These are phyloP conservation scores for Mimas tiliae DNA, from an alignment of 2,888 invertebrate species.

Conservation along the genomic window DNA sequence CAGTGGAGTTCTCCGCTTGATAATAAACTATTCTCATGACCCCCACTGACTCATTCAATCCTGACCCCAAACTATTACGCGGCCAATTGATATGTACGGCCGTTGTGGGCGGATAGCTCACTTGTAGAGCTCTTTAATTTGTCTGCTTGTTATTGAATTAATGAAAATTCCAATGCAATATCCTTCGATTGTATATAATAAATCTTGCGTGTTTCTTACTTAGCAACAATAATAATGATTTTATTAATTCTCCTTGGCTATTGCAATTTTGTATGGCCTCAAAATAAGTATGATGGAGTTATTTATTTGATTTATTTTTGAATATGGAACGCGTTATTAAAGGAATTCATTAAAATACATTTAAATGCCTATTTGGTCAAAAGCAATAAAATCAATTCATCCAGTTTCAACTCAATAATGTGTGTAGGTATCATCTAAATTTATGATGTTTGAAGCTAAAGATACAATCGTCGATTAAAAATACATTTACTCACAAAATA, in stretches of 20 bases:
- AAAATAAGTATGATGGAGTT: neutral
- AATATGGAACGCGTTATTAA: neutral
- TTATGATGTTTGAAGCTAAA: too few species aligned
- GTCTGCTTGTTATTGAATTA: constrained; percentile 35
- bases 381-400: neutral
- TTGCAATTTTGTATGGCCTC: constrained; percentile 5
- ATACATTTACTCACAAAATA: too few species aligned
- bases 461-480: too few species aligned
- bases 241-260: constrained; percentile 4
- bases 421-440: neutral
- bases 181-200: constrained; percentile 19
- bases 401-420: neutral
- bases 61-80: constrained; percentile 50
- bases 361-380: neutral
- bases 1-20: constrained; percentile 43
- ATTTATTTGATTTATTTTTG: neutral
- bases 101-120: constrained; percentile 37
- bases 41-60: constrained; percentile 52
- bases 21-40: constrained; percentile 43
- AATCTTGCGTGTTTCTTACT: constrained; percentile 21
- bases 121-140: constrained; percentile 37
- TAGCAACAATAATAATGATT: constrained; percentile 10
- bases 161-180: constrained; percentile 28
- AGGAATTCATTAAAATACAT: neutral
- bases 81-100: constrained; percentile 41